These are phyloP conservation scores for Zeus faber DNA, from an alignment of 2,113 vertebrate species.

Conservation along the genomic window DNA sequence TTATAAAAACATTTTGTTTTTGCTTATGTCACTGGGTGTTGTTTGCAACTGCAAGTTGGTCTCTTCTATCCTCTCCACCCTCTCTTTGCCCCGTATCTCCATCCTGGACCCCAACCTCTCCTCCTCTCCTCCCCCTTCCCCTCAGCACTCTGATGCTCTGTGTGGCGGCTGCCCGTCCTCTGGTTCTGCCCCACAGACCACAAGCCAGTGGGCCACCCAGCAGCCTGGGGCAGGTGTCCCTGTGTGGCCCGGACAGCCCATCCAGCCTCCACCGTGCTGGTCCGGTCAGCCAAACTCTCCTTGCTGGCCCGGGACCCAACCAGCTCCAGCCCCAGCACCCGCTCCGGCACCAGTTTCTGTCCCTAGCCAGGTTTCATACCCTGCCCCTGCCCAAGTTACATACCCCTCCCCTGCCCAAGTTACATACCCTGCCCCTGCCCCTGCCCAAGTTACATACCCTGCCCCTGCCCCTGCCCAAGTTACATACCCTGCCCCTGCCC, in stretches of 20 bases:
- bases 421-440: slow-evolving; percentile 8
- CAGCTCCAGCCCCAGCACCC: slow-evolving; percentile 11
- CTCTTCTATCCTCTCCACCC: slow-evolving; percentile 58
- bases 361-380: background rate
- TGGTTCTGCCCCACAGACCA: slow-evolving; percentile 63
- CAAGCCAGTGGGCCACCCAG: slow-evolving; percentile 55
- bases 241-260: slow-evolving; percentile 54
- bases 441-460: slow-evolving; percentile 32
- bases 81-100: slow-evolving; percentile 53
- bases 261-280: slow-evolving; percentile 65
- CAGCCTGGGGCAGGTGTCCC: slow-evolving; percentile 37
- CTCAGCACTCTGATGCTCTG: slow-evolving; percentile 57
- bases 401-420: too few relatives aligned
- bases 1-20: slow-evolving; percentile 22
- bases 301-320: slow-evolving; percentile 55
- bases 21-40: slow-evolving; percentile 48
- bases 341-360: too few relatives aligned
- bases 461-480: slow-evolving; percentile 9
- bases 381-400: background rate
- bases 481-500: slow-evolving; percentile 12
- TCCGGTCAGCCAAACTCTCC: slow-evolving; percentile 57
- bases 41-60: slow-evolving; percentile 53
- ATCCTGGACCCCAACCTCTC: slow-evolving; percentile 32
- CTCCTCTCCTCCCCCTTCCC: slow-evolving; percentile 18
- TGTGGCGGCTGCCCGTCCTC: slow-evolving; percentile 65